Evolutionary conservation across 2,113 vertebrate genomes (phyloP).

Genomic region (Panthera uncia): DNA sequence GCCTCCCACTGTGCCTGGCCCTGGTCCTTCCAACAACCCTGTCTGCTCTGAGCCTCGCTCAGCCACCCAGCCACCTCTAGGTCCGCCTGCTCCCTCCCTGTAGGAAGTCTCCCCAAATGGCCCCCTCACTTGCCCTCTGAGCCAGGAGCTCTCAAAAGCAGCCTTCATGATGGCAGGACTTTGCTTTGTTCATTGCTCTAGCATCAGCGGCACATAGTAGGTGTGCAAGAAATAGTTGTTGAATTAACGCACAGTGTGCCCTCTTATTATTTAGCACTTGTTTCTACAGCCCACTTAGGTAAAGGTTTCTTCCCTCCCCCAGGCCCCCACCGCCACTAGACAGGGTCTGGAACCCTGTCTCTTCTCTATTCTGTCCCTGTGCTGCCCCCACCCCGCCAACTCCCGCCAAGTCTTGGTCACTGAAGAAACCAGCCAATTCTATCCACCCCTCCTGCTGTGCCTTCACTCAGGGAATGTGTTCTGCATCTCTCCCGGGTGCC

Average conservation of each 20-base stretch:
- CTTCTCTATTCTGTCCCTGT: neutral
- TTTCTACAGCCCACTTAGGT: neutral
- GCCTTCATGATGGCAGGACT: neutral
- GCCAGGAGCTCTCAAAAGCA: neutral
- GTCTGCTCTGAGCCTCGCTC: neutral
- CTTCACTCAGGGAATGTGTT: neutral
- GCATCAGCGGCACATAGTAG: neutral
- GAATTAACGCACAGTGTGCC: neutral
- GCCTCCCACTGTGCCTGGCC: neutral
- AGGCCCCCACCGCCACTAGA: neutral
- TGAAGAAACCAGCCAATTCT: neutral
- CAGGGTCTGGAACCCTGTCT: neutral
- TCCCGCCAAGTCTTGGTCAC: neutral
- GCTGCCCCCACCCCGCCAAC: too few relatives aligned
- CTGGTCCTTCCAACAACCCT: neutral
- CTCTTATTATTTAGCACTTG: neutral
- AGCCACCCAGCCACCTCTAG: accelerated
- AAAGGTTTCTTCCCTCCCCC: neutral
- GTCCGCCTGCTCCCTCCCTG: neutral
- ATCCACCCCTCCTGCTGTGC: neutral
- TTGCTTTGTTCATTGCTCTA: neutral
- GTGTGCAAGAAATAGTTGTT: neutral
- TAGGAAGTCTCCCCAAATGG: neutral
- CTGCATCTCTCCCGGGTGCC: neutral
- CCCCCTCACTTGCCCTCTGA: neutral